Percentiles rank a stretch among this genome's conserved stretches.
These are phyloP conservation scores for Ectemnius lituratus DNA, from an alignment of 2,888 invertebrate species.

Conservation along the genomic window DNA sequence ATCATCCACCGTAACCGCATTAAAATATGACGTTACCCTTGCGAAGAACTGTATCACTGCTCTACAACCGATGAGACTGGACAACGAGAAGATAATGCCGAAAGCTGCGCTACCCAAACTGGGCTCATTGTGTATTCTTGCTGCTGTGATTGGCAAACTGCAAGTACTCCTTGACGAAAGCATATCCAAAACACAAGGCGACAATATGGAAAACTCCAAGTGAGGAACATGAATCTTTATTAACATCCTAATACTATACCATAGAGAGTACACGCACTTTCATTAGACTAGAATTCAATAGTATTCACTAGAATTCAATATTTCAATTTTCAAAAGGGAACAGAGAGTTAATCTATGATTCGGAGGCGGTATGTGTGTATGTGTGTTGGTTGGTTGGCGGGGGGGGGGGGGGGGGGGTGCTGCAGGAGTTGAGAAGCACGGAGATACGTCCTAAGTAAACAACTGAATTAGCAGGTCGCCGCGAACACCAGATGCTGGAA, in stretches of 20 bases:
- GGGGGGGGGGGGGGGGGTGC: no score
- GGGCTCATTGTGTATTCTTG: slow-evolving; percentile 86
- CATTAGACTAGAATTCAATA: no score
- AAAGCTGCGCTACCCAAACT: slow-evolving; percentile 82
- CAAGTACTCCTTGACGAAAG: slow-evolving; percentile 82
- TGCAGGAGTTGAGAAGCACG: no score
- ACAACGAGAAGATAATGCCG: slow-evolving; percentile 73
- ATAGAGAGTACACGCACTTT: no score
- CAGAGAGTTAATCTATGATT: no score
- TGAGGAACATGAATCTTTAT: slow-evolving; percentile 50
- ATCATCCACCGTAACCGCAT: slow-evolving; percentile 84
- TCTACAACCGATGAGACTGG: slow-evolving; percentile 78
- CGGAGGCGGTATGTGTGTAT: no score
- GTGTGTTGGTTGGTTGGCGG: no score
- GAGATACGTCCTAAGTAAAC: no score
- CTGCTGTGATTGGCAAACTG: slow-evolving; percentile 87
- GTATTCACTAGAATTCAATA: no score
- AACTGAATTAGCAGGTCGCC: slow-evolving; percentile 46
- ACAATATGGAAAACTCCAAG: slow-evolving; percentile 73
- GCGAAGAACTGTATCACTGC: slow-evolving; percentile 82
- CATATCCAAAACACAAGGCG: slow-evolving; percentile 69
- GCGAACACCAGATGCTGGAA: slow-evolving; percentile 62
- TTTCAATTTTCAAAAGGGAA: no score
- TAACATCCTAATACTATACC: neutral
- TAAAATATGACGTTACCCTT: slow-evolving; percentile 82